phyloP scores from a whole-genome alignment of 2,797 vertebrate species.

The Loris lydekkerianus region DNA sequence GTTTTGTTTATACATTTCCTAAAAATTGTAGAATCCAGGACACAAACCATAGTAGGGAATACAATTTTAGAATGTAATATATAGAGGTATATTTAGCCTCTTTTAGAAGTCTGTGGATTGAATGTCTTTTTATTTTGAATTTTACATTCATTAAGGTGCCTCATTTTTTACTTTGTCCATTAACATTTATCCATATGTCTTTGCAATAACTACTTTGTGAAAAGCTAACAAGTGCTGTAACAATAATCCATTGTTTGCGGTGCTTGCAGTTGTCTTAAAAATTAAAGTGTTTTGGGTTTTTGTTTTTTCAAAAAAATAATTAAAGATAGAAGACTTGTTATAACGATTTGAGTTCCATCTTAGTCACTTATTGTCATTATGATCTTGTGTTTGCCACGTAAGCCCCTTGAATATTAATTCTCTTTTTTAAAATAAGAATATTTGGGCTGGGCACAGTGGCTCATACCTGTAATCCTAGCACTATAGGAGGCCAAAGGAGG shows the following conservation, averaged over 20 bases:
- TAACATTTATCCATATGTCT: too few species aligned
- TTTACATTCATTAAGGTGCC: background rate
- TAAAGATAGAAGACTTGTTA: background rate
- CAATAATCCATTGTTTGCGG: too few species aligned
- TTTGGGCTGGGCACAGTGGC: too few species aligned
- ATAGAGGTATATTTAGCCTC: constrained; percentile 87
- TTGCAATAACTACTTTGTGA: too few species aligned
- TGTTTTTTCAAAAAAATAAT: too few species aligned
- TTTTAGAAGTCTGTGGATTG: constrained; percentile 90
- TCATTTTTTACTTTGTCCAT: too few species aligned
- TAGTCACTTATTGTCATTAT: background rate
- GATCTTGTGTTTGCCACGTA: background rate
- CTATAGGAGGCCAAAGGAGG: too few species aligned
- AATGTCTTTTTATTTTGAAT: constrained; percentile 89
- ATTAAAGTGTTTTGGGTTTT: too few species aligned
- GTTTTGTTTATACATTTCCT: constrained; percentile 87
- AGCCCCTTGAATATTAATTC: background rate
- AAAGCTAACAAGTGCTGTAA: too few species aligned
- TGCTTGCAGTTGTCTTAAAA: too few species aligned
- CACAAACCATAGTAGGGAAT: constrained; percentile 89
- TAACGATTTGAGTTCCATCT: background rate
- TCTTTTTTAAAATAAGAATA: background rate
- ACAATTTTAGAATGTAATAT: constrained; percentile 90
- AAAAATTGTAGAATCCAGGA: constrained; percentile 87
- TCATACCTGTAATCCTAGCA: too few species aligned